A percentile compares a stretch with the other conserved stretches of the same genome.
phyloP scores from a whole-genome alignment of 1,140 invertebrate species.

The Euura saliciscinereae region DNA sequence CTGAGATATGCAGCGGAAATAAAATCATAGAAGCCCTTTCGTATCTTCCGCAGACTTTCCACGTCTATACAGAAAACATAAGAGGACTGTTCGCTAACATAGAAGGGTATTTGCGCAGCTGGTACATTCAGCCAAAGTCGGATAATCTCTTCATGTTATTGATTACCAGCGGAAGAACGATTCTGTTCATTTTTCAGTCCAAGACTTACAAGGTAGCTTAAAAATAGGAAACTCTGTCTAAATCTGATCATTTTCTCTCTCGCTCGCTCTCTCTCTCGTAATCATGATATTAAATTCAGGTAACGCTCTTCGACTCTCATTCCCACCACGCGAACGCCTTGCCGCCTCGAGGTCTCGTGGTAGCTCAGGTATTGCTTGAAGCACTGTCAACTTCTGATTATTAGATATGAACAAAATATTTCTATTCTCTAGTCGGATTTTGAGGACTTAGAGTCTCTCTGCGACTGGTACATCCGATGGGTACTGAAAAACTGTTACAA shows the following conservation, averaged over 20 bases:
- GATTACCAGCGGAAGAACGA: constrained; percentile 52
- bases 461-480: constrained; percentile 47
- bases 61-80: constrained; percentile 46
- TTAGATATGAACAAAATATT: not conserved
- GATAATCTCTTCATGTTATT: constrained; percentile 52
- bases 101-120: constrained; percentile 41
- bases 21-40: not conserved
- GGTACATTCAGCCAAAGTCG: constrained; percentile 44
- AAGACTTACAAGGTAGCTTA: constrained; percentile 41
- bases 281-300: constrained; percentile 24
- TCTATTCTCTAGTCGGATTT: constrained; percentile 35
- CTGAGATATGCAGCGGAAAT: too few species aligned
- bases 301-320: constrained; percentile 54
- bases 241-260: not conserved
- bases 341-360: constrained; percentile 45
- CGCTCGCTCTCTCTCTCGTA: not conserved
- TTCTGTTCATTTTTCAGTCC: constrained; percentile 56
- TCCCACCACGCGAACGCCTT: constrained; percentile 38
- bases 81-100: constrained; percentile 44
- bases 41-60: constrained; percentile 42
- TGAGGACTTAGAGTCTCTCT: constrained; percentile 42
- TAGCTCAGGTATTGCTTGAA: constrained; percentile 47
- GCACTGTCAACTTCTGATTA: not conserved
- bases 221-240: not conserved
- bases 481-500: constrained; percentile 46